Evolutionary conservation across 2,113 vertebrate genomes (phyloP), one percentile per base, ranked within the genome.

Genomic region (Tragelaphus imberbis): DNA sequence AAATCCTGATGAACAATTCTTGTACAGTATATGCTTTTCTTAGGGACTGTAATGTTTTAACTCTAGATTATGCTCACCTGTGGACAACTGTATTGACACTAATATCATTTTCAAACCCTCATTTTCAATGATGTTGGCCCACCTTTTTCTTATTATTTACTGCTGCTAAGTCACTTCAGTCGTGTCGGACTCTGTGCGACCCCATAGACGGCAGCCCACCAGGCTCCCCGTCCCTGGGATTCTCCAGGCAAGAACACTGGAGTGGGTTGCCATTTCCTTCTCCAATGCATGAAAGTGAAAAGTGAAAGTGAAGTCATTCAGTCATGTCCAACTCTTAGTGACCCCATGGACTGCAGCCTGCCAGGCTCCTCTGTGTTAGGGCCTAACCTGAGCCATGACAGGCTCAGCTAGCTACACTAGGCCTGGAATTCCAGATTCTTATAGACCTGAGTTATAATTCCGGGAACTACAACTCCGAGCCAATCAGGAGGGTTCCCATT

Each of bases 71-170:
- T 56, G 21, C 27, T 25, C 36, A 61, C 77, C 75, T 59, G 4
- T 49, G 33, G 23, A 68, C 7, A 84, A 27, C 23, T 92, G 1
- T 71, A 59, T 77, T 55, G 36, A 75, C 2, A 85, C 10, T 92
- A 94, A 85, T 51, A 28, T 65, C 89, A 84, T 95, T 96, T 82
- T 85, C 30, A 51, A 63, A 44, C n/a, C 21, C 15, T 96, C 13
- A 11, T 92, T 96, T 90, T 97, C 80, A 91, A 12, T 40, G 19
- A 85, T 96, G 27, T 44, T 53, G 9, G 47, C 19, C 2, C n/a
- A 92, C 9, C 30, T 85, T 96, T 94, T 81, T 93, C 53, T 96
- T 90, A 88, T 59, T 80, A 13, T 2, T 44, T 44, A 44, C 65
- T n/a, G 16, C 33, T n/a, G 65, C 30, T 17, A 33, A 17, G 63